These are phyloP conservation scores for Acanthisitta chloris DNA, from an alignment of 2,113 vertebrate genomes.

Conservation along the genomic window DNA sequence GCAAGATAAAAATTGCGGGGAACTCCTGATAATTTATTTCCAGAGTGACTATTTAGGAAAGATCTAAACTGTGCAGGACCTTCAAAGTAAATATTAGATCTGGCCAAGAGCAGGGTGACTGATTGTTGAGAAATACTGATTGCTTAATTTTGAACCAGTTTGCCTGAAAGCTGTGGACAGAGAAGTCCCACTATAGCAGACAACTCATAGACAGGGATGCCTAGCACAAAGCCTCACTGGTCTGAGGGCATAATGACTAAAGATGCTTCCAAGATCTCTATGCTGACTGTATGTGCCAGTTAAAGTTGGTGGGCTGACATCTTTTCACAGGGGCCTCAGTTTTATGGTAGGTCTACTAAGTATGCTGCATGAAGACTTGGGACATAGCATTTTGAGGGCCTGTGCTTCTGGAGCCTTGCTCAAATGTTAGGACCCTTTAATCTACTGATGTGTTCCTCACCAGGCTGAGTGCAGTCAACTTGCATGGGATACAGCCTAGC, in stretches of 20 bases:
- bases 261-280: background rate
- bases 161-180: background rate
- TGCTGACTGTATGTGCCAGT: background rate
- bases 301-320: background rate
- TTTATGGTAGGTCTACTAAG: background rate
- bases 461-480: background rate
- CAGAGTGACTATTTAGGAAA: background rate
- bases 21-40: background rate
- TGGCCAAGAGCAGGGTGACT: background rate
- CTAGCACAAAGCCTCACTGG: fast-evolving
- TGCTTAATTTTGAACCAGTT: background rate
- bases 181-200: background rate
- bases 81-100: background rate
- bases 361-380: background rate
- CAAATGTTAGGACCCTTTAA: background rate
- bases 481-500: fast-evolving
- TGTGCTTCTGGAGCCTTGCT: background rate
- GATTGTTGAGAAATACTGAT: background rate
- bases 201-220: background rate
- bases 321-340: background rate
- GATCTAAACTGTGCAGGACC: background rate
- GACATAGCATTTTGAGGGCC: background rate
- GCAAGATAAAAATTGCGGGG: background rate
- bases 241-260: background rate
- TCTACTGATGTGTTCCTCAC: background rate